A percentile compares a stretch with the other conserved stretches of the same genome.
Evolutionary conservation across 2,888 invertebrate species (phyloP).

Genomic region (Nomada fabriciana): DNA sequence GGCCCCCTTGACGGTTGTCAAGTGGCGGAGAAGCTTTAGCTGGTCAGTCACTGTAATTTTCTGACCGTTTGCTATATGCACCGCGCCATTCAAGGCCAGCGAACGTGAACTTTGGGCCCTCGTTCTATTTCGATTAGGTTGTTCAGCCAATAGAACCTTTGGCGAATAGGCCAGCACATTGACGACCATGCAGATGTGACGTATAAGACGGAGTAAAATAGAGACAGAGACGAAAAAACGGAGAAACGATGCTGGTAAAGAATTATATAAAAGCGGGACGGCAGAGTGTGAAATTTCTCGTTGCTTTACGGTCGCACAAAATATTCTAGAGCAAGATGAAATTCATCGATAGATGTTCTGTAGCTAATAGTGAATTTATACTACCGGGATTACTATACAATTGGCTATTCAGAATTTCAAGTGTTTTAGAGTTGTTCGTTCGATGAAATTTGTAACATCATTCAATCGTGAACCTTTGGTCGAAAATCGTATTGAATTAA

Average conservation of each 20-base stretch:
- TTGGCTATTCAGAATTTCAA: neutral
- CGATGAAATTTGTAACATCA: neutral
- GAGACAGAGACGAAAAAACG: neutral
- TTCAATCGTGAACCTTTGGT: neutral
- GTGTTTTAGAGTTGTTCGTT: neutral
- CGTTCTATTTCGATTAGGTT: conserved; percentile 14
- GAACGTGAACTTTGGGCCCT: conserved; percentile 7
- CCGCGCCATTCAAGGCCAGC: neutral
- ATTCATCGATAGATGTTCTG: neutral
- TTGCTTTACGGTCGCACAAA: conserved; percentile 27
- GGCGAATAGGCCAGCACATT: conserved; percentile 18
- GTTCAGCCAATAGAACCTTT: neutral
- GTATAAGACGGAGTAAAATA: neutral
- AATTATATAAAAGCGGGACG: neutral
- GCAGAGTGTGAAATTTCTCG: conserved; percentile 21
- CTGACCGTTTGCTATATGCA: conserved; percentile 5
- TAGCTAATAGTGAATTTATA: neutral
- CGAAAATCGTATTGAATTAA: too few species aligned
- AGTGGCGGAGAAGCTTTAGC: conserved; percentile 23
- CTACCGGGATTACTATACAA: too few species aligned
- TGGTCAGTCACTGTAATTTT: conserved; percentile 13
- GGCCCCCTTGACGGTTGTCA: conserved; percentile 4
- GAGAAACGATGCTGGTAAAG: neutral
- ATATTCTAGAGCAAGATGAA: neutral
- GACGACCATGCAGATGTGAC: conserved; percentile 37